Conservation (phyloP, 2,888 invertebrate species). For the Drosophila macrothrix region DNA sequence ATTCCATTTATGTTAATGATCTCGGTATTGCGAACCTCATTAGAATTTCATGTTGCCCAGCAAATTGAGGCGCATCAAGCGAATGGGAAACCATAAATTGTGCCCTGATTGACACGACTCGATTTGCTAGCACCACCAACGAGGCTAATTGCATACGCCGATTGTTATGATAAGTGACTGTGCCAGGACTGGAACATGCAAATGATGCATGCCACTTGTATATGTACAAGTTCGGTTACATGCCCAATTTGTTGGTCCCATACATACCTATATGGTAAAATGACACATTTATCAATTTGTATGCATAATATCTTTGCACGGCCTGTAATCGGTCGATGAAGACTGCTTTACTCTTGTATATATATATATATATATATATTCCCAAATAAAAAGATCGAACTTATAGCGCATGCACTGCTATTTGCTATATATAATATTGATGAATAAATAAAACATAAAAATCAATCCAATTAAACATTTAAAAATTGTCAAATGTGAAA, state of each 20-base stretch:
- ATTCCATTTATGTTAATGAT: slow-evolving; percentile 75
- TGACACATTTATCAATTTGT: background rate
- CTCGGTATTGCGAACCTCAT: slow-evolving; percentile 47
- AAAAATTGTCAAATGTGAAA: no score
- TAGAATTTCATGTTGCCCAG: slow-evolving; percentile 44
- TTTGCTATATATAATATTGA: background rate
- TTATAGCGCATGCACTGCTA: background rate
- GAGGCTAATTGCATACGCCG: slow-evolving; percentile 38
- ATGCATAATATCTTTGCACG: background rate
- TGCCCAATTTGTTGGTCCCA: background rate
- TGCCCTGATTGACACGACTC: slow-evolving; percentile 49
- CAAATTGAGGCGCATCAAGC: slow-evolving; percentile 37
- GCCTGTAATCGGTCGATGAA: background rate
- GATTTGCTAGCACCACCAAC: slow-evolving; percentile 23
- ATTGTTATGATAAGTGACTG: slow-evolving; percentile 11
- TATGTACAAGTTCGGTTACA: background rate
- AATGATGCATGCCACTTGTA: background rate
- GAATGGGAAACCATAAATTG: slow-evolving; percentile 52
- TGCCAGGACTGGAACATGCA: background rate
- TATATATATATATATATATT: background rate
- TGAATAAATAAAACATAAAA: background rate
- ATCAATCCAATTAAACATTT: no score
- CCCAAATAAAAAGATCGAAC: background rate
- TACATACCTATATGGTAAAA: background rate
- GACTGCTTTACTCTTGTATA: background rate